Evolutionary conservation across 2,113 vertebrate species (phyloP), one percentile per base, ranked within the genome.

Genomic region (Chloroceryle aenea): DNA sequence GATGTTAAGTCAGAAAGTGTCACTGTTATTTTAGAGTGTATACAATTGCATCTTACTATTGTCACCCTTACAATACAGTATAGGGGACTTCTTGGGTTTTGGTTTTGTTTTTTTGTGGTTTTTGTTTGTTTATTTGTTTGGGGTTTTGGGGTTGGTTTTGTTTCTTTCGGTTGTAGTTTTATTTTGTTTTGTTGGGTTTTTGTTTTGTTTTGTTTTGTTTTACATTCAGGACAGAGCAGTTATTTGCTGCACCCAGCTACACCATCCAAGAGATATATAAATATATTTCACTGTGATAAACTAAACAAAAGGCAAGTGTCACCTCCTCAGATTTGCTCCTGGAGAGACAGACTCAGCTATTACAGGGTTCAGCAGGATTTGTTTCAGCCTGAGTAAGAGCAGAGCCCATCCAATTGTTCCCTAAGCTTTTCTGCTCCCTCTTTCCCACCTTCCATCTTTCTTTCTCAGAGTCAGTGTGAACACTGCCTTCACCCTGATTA

Each of bases 401-500:
- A 75, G 62, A 89, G n/a, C 20, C 42, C 0, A 0, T 42, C 36
- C 43, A 72, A 92, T 79, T 71, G 22, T 62, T 77, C 38, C 40
- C 55, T 0, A 45, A 20, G 11, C 36, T 42, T 66, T 40, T n/a
- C 38, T n/a, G 23, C 25, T 88, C 67, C 55, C 34, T 82, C 17
- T 58, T 85, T 82, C 48, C 32, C 64, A 77, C n/a, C 63, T 71
- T 61, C 66, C 12, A 29, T 7, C 27, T 47, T 68, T 36, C 59
- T 94, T 78, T 87, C 66, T 42, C 77, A 56, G 61, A 75, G 20
- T 42, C 29, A 3, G 0, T 78, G 68, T 55, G 68, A 82, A 20
- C 0, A 1, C 50, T 94, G 40, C 30, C 34, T 89, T 61, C 19
- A 5, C n/a, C 40, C 1, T 0, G 2, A 86, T 69, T 42, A 21